Percentiles rank a stretch among this genome's conserved stretches.
Evolutionary conservation across 2,113 vertebrate genomes (phyloP).

Genomic region (Chlorodrepanis virens): DNA sequence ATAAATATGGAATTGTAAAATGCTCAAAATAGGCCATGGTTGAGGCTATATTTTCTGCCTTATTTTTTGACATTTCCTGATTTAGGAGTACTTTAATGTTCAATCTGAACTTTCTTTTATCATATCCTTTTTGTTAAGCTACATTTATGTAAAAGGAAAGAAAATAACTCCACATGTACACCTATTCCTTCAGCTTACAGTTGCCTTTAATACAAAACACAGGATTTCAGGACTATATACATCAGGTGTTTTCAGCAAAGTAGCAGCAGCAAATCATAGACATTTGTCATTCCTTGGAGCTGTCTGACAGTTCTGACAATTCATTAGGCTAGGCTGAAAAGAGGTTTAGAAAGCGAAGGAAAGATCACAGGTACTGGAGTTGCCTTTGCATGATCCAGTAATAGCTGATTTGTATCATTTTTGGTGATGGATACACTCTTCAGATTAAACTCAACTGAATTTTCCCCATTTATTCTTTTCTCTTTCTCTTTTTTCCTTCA

Average conservation of each 20-base stretch:
- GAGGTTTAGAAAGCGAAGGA: slow-evolving; percentile 78
- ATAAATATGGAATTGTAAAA: neutral
- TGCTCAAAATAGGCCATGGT: neutral
- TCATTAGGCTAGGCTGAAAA: slow-evolving; percentile 82
- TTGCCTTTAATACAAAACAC: slow-evolving; percentile 75
- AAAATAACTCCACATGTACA: slow-evolving; percentile 62
- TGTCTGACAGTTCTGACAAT: slow-evolving; percentile 86
- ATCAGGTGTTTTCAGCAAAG: slow-evolving; percentile 80
- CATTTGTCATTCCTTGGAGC: slow-evolving; percentile 85
- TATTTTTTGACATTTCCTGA: neutral
- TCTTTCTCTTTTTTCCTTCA: neutral
- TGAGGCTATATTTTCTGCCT: neutral
- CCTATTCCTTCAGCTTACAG: slow-evolving; percentile 69
- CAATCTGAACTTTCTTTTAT: neutral
- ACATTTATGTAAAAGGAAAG: slow-evolving; percentile 2
- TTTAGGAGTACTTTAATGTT: neutral
- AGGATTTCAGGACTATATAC: slow-evolving; percentile 73
- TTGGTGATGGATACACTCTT: slow-evolving; percentile 77
- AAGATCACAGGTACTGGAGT: slow-evolving; percentile 75
- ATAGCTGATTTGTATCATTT: slow-evolving; percentile 83
- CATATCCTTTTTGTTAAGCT: neutral
- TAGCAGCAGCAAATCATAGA: slow-evolving; percentile 81
- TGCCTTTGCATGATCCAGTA: slow-evolving; percentile 76
- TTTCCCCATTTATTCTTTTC: neutral
- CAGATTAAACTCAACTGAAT: slow-evolving; percentile 71